A percentile compares a stretch with the other conserved stretches of the same genome.
Conservation (phyloP, 2,888 invertebrate genomes). For the Carpatolechia fugitivella region DNA sequence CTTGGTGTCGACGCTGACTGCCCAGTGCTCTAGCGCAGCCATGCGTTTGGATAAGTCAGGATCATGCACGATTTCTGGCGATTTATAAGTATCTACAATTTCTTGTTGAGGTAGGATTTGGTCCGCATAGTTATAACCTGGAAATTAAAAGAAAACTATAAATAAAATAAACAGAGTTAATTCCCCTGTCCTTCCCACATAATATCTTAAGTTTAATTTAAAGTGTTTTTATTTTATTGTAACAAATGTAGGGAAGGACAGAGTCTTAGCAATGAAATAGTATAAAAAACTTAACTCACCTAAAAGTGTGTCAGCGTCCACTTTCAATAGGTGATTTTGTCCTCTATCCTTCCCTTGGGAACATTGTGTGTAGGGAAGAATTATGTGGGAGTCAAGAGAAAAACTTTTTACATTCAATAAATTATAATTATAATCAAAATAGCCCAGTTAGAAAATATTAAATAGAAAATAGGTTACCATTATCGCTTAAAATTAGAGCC, state of each 20-base stretch:
- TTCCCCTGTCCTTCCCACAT: conserved; percentile 74
- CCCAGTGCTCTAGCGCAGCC: conserved; percentile 67
- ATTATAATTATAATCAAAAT: conserved; percentile 54
- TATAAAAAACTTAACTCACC: conserved; percentile 63
- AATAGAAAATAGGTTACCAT: conserved; percentile 14
- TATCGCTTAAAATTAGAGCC: conserved; percentile 11
- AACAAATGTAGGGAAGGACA: conserved; percentile 80
- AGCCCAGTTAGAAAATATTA: conserved; percentile 33
- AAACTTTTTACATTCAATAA: conserved; percentile 42
- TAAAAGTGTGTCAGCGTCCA: conserved; percentile 68
- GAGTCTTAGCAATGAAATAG: conserved; percentile 59
- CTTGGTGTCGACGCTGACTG: conserved; percentile 72
- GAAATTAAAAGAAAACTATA: conserved; percentile 32
- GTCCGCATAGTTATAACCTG: conserved; percentile 61
- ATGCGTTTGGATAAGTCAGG: conserved; percentile 54
- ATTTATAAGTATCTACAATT: conserved; percentile 48
- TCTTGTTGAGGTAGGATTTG: conserved; percentile 36
- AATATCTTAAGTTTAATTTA: conserved; percentile 21
- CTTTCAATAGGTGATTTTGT: conserved; percentile 70
- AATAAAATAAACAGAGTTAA: not conserved
- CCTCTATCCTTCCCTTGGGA: conserved; percentile 73
- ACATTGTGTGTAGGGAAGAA: conserved; percentile 52
- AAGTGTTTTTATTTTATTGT: not conserved
- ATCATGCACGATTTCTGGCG: conserved; percentile 53
- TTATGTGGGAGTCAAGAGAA: conserved; percentile 50